A percentile compares a stretch with the other conserved stretches of the same genome.
phyloP scores from a whole-genome alignment of 2,113 vertebrate species.

The Actinemys pallida region DNA sequence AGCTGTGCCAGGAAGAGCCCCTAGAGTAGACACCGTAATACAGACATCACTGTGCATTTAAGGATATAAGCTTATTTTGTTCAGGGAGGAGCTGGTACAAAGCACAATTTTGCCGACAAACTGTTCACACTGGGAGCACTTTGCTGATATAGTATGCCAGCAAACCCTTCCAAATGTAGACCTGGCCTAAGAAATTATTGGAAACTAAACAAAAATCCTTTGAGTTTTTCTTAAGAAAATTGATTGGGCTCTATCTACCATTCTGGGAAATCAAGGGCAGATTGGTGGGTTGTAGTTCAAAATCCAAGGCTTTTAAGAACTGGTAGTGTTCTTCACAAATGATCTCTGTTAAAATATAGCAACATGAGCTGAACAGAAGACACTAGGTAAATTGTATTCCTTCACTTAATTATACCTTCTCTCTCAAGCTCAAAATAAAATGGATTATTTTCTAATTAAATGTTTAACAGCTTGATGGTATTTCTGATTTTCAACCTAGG shows the following conservation, averaged over 20 bases:
- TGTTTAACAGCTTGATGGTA: constrained; percentile 9
- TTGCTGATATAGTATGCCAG: background rate
- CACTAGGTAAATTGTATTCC: background rate
- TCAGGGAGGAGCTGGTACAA: background rate
- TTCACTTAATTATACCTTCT: background rate
- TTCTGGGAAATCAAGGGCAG: background rate
- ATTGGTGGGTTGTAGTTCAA: background rate
- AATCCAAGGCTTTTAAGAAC: background rate
- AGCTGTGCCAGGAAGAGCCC: background rate
- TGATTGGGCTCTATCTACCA: background rate
- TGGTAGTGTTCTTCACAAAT: background rate
- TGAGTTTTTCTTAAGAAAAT: background rate
- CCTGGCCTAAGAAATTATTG: background rate
- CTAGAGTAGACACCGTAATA: background rate
- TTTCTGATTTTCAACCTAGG: constrained; percentile 19
- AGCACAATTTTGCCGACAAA: background rate
- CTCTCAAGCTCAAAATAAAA: background rate
- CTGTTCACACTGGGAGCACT: background rate
- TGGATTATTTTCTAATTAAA: constrained; percentile 20
- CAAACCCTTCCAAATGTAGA: background rate
- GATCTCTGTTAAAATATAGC: background rate
- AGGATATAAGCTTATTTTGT: background rate
- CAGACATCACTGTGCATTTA: background rate
- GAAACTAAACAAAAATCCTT: background rate
- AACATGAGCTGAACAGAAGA: background rate